Evolutionary conservation across 2,113 vertebrate genomes (phyloP), one percentile per base, ranked within the genome.

Genomic region (Burhinus oedicnemus): DNA sequence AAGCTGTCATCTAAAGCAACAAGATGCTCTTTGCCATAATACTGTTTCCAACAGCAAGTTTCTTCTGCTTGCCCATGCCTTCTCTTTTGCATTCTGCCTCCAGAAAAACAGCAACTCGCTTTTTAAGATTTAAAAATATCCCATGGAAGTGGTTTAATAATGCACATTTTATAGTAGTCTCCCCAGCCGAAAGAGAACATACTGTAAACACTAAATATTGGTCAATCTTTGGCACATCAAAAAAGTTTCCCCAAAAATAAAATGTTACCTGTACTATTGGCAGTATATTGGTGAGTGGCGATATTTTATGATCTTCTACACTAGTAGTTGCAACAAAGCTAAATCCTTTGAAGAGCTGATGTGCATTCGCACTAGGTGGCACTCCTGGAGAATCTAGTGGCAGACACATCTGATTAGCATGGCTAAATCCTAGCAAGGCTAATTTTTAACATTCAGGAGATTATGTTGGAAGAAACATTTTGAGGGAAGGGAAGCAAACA

Each of bases 341-440:
- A 98, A 99, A 99, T 93, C 99, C 99, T 99, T 99, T 99, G 98
- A 99, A 99, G 94, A 99, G 99, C 86, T 99, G 99, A 98, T 99
- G 99, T 79, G 99, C 99, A 5, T 99, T 99, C 25, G 99, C 99
- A 89, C 99, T 99, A 54, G 99, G 99, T 27, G 99, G 99, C 83
- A 99, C 99, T 91, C 99, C 99, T 93, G 99, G 99, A 95, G 99
- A 99, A 98, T 99, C 99, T 99, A 94, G 64, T 32, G 42, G 90
- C 93, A 97, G 23, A 96, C 36, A 95, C n/a, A 87, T 29, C 93
- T 78, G 25, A 84, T 97, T 95, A 98, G 60, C 65, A 76, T 15
- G 27, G 60, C 13, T 16, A 44, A 38, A 83, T 14, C 61, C 58
- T 29, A 65, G 14, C 49, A 84, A 52, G 52, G n/a, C 4, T 51